These are phyloP conservation scores for Cettia cetti DNA, from an alignment of 2,113 vertebrate species.

Conservation along the genomic window DNA sequence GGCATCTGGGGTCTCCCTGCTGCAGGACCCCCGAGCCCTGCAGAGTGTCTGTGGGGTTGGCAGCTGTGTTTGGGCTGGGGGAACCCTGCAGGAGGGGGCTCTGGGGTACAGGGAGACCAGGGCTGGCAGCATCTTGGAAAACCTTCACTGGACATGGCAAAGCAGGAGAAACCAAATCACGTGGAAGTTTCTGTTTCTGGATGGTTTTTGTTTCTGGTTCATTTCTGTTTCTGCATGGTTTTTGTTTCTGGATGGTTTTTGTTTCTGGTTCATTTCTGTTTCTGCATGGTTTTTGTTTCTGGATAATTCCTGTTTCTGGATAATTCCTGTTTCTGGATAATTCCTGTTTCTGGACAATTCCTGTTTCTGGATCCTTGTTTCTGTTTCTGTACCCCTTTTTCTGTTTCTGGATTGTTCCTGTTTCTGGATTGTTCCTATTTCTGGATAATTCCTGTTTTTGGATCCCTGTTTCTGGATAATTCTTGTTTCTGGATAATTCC, in stretches of 20 bases:
- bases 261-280: fast-evolving
- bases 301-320: neutral
- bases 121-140: neutral
- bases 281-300: neutral
- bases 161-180: neutral
- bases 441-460: neutral
- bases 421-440: neutral
- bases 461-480: neutral
- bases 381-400: fast-evolving
- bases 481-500: neutral
- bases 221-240: neutral
- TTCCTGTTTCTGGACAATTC: neutral
- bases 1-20: conserved; percentile 36
- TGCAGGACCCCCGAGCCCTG: conserved; percentile 38
- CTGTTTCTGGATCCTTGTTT: neutral
- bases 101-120: neutral
- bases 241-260: neutral
- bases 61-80: neutral
- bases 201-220: no score
- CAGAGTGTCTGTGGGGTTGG: conserved; percentile 29
- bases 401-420: no score
- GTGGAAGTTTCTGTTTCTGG: neutral
- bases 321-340: neutral
- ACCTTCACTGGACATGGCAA: neutral
- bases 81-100: neutral